These are phyloP conservation scores for Nanger granti DNA, from an alignment of 2,113 vertebrate species.

Conservation along the genomic window DNA sequence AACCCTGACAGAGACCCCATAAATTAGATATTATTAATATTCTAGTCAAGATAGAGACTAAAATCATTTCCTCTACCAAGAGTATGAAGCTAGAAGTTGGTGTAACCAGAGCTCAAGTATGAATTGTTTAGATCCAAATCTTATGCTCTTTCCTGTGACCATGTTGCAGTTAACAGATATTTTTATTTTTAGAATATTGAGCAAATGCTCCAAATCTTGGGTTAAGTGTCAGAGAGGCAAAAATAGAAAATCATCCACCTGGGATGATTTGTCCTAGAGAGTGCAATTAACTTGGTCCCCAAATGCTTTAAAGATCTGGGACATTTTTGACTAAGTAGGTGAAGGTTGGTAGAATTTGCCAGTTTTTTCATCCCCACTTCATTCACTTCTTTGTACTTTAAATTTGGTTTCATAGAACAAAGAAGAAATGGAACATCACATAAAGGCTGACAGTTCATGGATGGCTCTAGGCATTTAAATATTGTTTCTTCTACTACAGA, in stretches of 20 bases:
- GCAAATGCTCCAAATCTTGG: constrained; percentile 41
- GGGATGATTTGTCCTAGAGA: constrained; percentile 55
- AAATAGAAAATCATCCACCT: constrained; percentile 51
- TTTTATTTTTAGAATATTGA: constrained; percentile 59
- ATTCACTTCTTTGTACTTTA: constrained; percentile 49
- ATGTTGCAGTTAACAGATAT: constrained; percentile 35
- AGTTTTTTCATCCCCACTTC: constrained; percentile 47
- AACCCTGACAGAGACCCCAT: not conserved
- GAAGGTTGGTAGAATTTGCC: constrained; percentile 58
- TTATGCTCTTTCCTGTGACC: not conserved
- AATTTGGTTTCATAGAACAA: constrained; percentile 12
- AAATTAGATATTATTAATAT: not conserved
- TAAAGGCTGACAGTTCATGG: not conserved
- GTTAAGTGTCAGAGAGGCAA: constrained; percentile 37
- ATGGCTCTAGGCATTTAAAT: not conserved
- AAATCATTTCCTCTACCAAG: not conserved
- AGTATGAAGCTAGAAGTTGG: not conserved
- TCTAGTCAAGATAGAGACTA: not conserved
- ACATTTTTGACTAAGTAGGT: constrained; percentile 65
- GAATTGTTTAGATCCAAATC: not conserved
- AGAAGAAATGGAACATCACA: not conserved
- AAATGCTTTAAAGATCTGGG: constrained; percentile 66
- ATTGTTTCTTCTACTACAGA: not conserved
- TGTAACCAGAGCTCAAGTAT: not conserved
- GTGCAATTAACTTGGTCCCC: constrained; percentile 41